Conservation (phyloP, 2,113 vertebrate genomes). For the Centropristis striata region DNA sequence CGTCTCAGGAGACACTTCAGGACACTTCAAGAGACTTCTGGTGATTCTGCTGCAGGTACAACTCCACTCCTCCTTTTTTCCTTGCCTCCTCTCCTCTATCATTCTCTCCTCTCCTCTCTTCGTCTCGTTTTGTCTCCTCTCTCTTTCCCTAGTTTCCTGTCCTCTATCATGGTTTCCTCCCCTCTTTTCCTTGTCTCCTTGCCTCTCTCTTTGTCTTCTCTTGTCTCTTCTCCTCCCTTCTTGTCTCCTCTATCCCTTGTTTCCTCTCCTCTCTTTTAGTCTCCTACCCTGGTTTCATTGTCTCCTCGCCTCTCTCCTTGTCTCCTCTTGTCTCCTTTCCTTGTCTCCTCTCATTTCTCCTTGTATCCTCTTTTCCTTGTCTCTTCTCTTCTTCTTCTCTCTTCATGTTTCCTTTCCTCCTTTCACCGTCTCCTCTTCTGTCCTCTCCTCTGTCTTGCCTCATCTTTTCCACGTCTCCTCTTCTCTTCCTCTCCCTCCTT, state of each 20-base stretch:
- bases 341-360: neutral
- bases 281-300: neutral
- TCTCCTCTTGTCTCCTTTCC: neutral
- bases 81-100: neutral
- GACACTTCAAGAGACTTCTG: constrained; percentile 93
- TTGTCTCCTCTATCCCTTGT: neutral
- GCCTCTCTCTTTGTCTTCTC: no score
- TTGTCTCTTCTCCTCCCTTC: neutral
- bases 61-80: neutral
- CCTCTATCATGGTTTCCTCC: neutral
- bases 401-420: neutral
- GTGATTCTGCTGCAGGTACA: constrained; percentile 95
- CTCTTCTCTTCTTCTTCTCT: no score
- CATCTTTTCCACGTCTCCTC: neutral
- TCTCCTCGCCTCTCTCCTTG: neutral
- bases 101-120: neutral
- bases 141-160: neutral
- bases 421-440: neutral
- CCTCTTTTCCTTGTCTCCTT: neutral
- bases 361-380: neutral
- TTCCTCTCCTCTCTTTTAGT: neutral
- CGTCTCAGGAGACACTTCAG: constrained; percentile 91
- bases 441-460: neutral
- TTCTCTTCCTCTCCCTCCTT: no score
- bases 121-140: neutral